Conservation (phyloP, 2,113 vertebrate species). For the Myrmophylax atrothorax region DNA sequence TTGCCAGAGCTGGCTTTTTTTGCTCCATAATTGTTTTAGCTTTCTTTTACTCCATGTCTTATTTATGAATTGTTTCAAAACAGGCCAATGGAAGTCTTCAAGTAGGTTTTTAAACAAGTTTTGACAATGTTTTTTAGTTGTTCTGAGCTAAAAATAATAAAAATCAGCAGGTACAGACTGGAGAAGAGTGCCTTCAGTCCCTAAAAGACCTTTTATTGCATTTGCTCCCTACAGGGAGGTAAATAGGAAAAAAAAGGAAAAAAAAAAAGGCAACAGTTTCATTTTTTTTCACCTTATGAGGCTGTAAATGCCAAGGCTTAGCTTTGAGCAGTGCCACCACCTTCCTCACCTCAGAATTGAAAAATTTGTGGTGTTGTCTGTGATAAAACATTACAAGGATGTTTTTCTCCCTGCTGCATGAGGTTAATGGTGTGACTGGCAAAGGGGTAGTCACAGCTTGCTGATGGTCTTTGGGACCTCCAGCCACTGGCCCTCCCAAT, state of each 20-base stretch:
- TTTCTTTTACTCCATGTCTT: slow-evolving; percentile 22
- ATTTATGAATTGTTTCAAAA: slow-evolving; percentile 26
- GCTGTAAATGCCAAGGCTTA: neutral
- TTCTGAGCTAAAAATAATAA: slow-evolving; percentile 37
- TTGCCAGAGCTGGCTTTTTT: slow-evolving; percentile 2
- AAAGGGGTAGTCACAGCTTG: neutral
- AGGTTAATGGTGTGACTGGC: neutral
- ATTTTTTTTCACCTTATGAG: neutral
- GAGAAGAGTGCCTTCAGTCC: neutral
- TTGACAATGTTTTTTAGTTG: slow-evolving; percentile 19
- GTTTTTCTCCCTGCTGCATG: neutral
- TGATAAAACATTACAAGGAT: neutral
- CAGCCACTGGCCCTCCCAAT: neutral
- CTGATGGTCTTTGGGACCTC: neutral
- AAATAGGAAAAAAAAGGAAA: neutral
- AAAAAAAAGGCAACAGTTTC: neutral
- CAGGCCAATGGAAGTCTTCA: slow-evolving; percentile 19
- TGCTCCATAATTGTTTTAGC: neutral
- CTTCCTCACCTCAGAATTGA: neutral
- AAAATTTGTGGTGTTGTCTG: neutral
- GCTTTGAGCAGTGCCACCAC: neutral
- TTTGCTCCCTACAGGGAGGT: neutral
- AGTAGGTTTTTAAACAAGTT: slow-evolving; percentile 26
- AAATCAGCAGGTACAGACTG: neutral
- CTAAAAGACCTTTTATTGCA: neutral